A percentile compares a stretch with the other conserved stretches of the same genome.
Evolutionary conservation across 2,888 invertebrate species (phyloP).

Genomic region (Nasonia oneida): DNA sequence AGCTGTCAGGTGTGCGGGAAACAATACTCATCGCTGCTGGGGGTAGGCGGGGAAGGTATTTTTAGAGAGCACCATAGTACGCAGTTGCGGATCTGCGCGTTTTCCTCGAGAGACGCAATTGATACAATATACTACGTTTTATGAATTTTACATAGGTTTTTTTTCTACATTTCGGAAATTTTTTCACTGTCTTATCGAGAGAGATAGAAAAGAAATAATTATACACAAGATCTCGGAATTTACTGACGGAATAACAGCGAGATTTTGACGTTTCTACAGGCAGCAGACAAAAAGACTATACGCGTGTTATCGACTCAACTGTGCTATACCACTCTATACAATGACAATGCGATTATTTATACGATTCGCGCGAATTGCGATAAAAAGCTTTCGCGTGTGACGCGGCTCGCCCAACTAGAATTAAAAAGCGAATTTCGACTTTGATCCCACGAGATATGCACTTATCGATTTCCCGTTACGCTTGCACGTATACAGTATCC

Average conservation of each 20-base stretch:
- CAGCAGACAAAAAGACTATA: not conserved
- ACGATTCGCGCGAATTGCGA: not conserved
- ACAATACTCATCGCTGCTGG: not conserved
- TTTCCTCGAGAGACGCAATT: no score
- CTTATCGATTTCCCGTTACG: not conserved
- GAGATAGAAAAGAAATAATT: not conserved
- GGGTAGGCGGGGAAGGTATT: not conserved
- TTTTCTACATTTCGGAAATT: not conserved
- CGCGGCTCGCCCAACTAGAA: not conserved
- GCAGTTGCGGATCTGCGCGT: conserved; percentile 6
- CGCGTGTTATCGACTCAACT: not conserved
- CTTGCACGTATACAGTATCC: not conserved
- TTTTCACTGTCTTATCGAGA: not conserved
- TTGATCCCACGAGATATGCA: not conserved
- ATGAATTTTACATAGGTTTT: not conserved
- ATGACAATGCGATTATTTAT: not conserved
- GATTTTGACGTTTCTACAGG: not conserved
- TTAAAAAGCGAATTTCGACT: not conserved
- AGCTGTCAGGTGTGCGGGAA: not conserved
- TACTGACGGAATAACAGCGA: not conserved
- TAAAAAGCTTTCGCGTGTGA: not conserved
- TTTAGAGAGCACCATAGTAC: conserved; percentile 30
- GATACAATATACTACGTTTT: not conserved
- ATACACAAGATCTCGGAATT: not conserved
- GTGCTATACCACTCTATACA: not conserved